Percentiles rank a stretch among this genome's conserved stretches.
phyloP scores from a whole-genome alignment of 30 jellyfish, hydroid and myxozoan species.

The Pelagia noctiluca region DNA sequence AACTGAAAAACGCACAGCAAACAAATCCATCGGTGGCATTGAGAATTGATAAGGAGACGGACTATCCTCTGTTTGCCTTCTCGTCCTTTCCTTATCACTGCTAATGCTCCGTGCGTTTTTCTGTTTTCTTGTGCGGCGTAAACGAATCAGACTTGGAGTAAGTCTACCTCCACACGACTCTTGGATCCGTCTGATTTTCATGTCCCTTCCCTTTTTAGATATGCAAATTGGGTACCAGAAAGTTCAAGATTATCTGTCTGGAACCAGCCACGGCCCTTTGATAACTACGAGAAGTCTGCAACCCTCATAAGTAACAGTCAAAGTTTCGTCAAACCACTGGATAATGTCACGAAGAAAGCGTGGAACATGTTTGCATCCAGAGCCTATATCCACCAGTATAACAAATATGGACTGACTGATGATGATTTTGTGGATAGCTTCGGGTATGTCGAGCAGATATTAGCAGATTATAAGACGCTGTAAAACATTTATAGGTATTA shows the following conservation, averaged over 20 bases:
- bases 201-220: constrained; percentile 19
- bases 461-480: constrained; percentile 65
- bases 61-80: no score
- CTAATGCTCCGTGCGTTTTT: no score
- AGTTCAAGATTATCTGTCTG: constrained; percentile 48
- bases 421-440: constrained; percentile 95
- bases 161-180: no score
- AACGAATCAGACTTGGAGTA: no score
- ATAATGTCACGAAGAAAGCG: constrained; percentile 74
- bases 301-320: constrained; percentile 93
- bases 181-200: no score
- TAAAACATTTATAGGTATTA: neutral
- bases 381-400: constrained; percentile 95
- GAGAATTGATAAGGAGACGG: no score
- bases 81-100: no score
- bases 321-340: constrained; percentile 76
- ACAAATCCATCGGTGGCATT: no score
- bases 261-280: constrained; percentile 85
- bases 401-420: constrained; percentile 84
- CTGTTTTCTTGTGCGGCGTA: no score
- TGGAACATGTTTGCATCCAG: constrained; percentile 95
- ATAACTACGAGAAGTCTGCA: constrained; percentile 86
- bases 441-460: constrained; percentile 88
- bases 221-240: constrained; percentile 44
- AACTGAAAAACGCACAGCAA: no score